Conservation (phyloP, 2,888 invertebrate genomes). For the Pseudococcus jackbeardsleyi region DNA sequence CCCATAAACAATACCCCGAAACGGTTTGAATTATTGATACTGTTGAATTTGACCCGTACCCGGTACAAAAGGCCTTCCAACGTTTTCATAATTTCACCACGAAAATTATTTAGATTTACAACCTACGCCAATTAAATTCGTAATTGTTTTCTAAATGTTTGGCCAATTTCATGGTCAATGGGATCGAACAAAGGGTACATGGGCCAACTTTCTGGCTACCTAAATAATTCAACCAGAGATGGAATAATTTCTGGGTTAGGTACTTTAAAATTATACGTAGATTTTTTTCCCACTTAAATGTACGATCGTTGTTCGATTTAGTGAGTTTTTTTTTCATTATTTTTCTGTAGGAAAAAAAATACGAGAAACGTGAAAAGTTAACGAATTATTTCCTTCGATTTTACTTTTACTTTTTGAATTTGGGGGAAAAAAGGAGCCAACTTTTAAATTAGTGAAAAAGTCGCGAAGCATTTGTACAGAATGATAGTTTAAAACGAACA, state of each 20-base stretch:
- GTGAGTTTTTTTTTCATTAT: neutral
- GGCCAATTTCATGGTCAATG: neutral
- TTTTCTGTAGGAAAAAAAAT: neutral
- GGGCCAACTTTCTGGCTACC: neutral
- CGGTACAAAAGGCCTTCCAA: neutral
- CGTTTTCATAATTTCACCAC: slow-evolving; percentile 23
- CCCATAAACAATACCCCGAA: slow-evolving; percentile 38
- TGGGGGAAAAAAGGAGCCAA: neutral
- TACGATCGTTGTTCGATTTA: slow-evolving; percentile 18
- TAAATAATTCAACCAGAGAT: neutral
- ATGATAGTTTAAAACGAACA: neutral
- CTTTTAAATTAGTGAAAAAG: slow-evolving; percentile 17
- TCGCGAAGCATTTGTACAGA: neutral
- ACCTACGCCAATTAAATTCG: slow-evolving; percentile 43
- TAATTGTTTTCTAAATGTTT: slow-evolving; percentile 51
- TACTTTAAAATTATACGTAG: neutral
- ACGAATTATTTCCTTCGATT: neutral
- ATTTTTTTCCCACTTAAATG: neutral
- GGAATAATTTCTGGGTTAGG: too few species aligned
- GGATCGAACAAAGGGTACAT: neutral
- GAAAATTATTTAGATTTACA: slow-evolving; percentile 33
- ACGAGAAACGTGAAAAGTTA: slow-evolving; percentile 23
- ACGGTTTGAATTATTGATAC: slow-evolving; percentile 49
- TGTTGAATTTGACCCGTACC: slow-evolving; percentile 43
- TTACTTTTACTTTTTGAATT: neutral